Percentiles rank a stretch among this genome's conserved stretches.
These are phyloP conservation scores for Barnardius zonarius DNA, from an alignment of 2,113 vertebrate species.

Conservation along the genomic window DNA sequence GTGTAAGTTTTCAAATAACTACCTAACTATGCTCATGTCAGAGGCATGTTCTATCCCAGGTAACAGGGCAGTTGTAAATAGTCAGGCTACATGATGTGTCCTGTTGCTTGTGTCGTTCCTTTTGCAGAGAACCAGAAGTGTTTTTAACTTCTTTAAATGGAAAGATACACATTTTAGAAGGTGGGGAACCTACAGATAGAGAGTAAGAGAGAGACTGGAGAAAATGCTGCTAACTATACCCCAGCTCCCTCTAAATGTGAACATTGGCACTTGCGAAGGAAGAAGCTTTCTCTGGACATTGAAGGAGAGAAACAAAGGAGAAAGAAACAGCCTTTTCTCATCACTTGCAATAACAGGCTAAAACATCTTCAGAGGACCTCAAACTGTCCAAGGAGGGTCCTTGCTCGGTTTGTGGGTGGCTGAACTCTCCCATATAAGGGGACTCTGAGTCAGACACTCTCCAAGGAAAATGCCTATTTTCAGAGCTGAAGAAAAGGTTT, in stretches of 20 bases:
- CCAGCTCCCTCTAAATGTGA: neutral
- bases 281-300: neutral
- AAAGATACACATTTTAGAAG: neutral
- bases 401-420: neutral
- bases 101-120: neutral
- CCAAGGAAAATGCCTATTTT: slow-evolving; percentile 21
- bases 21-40: neutral
- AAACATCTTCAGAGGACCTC: neutral
- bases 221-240: neutral
- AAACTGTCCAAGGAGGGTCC: neutral
- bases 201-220: neutral
- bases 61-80: neutral
- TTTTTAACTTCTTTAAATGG: neutral
- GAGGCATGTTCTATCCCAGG: neutral
- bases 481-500: slow-evolving; percentile 26
- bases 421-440: neutral
- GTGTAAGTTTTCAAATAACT: neutral
- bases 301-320: neutral
- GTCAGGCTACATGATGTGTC: neutral
- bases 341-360: neutral
- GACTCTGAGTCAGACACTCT: neutral
- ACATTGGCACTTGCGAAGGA: accelerated
- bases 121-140: neutral
- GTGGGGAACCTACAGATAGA: neutral
- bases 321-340: neutral